Evolutionary conservation across 2,797 vertebrate species (phyloP).

Genomic region (Pseudotriccus pelzelni): DNA sequence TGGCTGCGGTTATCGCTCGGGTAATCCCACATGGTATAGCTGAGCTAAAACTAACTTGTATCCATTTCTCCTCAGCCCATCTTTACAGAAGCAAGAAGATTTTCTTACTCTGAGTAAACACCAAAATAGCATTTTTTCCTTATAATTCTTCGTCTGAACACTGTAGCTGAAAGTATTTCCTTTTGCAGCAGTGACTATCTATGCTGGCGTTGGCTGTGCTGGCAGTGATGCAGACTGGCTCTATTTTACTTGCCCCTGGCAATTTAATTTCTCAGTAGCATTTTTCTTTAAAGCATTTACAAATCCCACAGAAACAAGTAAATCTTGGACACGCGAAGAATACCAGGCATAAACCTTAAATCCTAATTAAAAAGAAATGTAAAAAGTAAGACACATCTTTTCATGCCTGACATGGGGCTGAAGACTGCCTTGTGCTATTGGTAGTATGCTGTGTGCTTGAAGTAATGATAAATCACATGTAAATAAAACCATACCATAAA

Average conservation of each 20-base stretch:
- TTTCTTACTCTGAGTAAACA: slow-evolving; percentile 13
- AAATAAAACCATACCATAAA: neutral
- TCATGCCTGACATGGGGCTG: neutral
- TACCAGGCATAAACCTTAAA: neutral
- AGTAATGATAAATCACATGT: neutral
- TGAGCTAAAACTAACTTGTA: neutral
- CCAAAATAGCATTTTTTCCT: neutral
- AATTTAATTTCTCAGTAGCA: neutral
- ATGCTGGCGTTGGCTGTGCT: neutral
- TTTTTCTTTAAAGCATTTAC: neutral
- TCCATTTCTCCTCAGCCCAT: neutral
- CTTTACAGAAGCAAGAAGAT: slow-evolving; percentile 15
- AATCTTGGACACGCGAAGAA: neutral
- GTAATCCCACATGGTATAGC: neutral
- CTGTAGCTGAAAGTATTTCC: slow-evolving; percentile 17
- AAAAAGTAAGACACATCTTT: neutral
- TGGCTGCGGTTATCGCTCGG: neutral
- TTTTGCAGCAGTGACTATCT: neutral
- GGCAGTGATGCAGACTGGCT: neutral
- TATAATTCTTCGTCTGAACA: neutral
- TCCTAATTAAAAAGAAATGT: neutral
- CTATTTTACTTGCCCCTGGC: neutral
- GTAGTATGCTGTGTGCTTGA: accelerated
- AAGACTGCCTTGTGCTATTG: neutral
- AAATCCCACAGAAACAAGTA: neutral